Conservation (phyloP, 2,797 vertebrate species). For the Gallinago stenura region DNA sequence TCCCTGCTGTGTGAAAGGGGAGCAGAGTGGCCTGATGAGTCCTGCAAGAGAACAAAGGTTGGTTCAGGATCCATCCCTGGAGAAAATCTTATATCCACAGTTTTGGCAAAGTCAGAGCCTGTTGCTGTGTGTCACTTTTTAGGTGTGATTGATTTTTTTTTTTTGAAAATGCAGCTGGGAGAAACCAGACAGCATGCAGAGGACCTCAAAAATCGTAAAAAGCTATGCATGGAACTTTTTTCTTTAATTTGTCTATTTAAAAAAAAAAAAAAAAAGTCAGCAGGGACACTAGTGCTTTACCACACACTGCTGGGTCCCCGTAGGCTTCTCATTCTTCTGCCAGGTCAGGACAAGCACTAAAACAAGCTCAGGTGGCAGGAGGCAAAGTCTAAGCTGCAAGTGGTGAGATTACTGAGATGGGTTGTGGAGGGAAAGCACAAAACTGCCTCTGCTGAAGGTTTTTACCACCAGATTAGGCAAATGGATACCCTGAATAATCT, state of each 20-base stretch:
- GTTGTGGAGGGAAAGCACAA: background rate
- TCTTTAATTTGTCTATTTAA: background rate
- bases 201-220: background rate
- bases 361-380: background rate
- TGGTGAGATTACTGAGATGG: background rate
- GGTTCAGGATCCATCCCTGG: accelerated
- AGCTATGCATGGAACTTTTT: background rate
- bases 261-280: no score
- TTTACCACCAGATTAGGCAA: background rate
- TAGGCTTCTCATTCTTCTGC: background rate
- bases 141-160: background rate
- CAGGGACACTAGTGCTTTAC: background rate
- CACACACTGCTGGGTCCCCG: background rate
- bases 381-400: background rate
- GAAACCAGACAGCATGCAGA: background rate
- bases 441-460: accelerated
- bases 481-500: background rate
- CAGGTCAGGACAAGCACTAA: background rate
- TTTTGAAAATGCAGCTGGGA: background rate
- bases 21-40: background rate
- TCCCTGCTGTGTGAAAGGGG: accelerated
- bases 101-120: background rate
- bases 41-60: background rate
- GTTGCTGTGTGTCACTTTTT: background rate
- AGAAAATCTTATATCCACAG: background rate